Base-by-base conservation (phyloP, 2,797 vertebrate species). In the Chaetophractus vellerosus region DNA sequence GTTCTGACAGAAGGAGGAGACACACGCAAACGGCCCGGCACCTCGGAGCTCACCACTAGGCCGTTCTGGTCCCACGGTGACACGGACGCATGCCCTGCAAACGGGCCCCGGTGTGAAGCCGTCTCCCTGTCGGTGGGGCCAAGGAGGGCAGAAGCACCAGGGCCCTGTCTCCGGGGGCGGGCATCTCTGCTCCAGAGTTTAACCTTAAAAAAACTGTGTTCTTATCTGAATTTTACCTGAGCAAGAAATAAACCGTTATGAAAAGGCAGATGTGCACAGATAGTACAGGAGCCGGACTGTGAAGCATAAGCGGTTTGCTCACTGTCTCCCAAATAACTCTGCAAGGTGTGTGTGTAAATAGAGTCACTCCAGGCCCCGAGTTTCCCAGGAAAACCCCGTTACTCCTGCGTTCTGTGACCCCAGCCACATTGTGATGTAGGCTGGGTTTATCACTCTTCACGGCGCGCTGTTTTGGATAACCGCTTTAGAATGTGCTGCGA, bases 1-100 rank as follows among this genome's bases (percentile, higher is more conserved):
- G 38, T 71, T 79, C 81, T 94, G 89, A 95, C 95, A 93, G 76
- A 57, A 91, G 79, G 71, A 74, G 74, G 92, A 59, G 71, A 78
- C 9, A 19, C 3, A 11, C 45, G 71, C 71, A 52, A 31, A 63
- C 0, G 59, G 90, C 52, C 59, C 50, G 38, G 38, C 14, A 19
- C 55, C 88, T 68, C 61, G 66, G 16, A 61, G 52, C n/a, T 69
- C 28, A 38, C 9, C 36, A 84, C 57, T 2, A 59, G 50, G 16
- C 59, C 66, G 9, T 36, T 31, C 21, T 64, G 36, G 26, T 52
- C 21, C 14, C 33, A 0, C 18, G 31, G 36, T 63, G 75, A n/a
- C 33, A 21, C 28, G 10, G 48, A 23, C 15, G 19, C 45, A 5
- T 19, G 41, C 41, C 59, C 31, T 28, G 6, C 5, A 5, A 14